phyloP scores from a whole-genome alignment of 2,888 invertebrate species.

The Caenorhabditis sp. region DNA sequence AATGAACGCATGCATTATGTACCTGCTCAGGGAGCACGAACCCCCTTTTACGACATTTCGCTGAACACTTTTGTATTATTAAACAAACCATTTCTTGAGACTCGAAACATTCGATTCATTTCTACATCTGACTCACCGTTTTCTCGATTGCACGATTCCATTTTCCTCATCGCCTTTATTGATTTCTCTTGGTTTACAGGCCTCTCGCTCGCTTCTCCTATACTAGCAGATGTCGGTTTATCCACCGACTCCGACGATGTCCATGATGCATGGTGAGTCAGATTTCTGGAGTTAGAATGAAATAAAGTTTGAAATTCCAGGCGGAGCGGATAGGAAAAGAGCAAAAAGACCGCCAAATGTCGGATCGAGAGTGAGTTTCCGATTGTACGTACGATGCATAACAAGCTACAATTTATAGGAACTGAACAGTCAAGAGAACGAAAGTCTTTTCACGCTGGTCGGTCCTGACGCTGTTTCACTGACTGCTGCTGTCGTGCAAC shows the following conservation, averaged over 20 bases:
- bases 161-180: conserved; percentile 1
- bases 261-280: conserved; percentile 53
- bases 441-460: conserved; percentile 61
- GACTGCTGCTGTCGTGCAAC: conserved; percentile 75
- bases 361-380: conserved; percentile 51
- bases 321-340: conserved; percentile 44
- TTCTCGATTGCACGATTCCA: not conserved
- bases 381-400: not conserved
- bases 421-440: conserved; percentile 62
- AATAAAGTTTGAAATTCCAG: conserved; percentile 19
- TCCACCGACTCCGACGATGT: conserved; percentile 58
- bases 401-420: conserved; percentile 33
- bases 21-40: conserved; percentile 29
- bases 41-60: conserved; percentile 38
- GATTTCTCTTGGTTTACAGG: conserved; percentile 27
- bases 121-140: conserved; percentile 23
- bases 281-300: conserved; percentile 1
- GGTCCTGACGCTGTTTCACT: conserved; percentile 73
- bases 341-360: conserved; percentile 57
- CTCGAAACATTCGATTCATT: conserved; percentile 14
- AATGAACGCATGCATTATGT: conserved; percentile 55
- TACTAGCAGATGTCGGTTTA: conserved; percentile 57
- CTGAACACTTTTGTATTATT: conserved; percentile 21
- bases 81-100: conserved; percentile 19
- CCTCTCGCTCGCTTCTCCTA: not conserved